These are phyloP conservation scores for Microcebus ravelobensis DNA, from an alignment of 2,113 vertebrate genomes.

Conservation along the genomic window DNA sequence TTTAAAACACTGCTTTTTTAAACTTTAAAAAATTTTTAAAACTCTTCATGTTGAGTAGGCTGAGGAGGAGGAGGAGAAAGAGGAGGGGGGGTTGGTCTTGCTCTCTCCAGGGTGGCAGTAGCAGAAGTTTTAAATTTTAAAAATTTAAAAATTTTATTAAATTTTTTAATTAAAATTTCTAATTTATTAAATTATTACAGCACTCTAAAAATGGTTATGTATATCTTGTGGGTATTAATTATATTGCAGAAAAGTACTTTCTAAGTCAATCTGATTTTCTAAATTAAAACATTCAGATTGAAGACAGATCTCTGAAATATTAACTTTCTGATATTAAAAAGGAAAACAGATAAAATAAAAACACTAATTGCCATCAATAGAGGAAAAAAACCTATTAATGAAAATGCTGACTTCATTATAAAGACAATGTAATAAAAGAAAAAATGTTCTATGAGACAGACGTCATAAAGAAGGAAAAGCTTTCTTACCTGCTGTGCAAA, in stretches of 20 bases:
- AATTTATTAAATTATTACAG: too few relatives aligned
- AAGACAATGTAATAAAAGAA: not conserved
- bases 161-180: too few relatives aligned
- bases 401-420: not conserved
- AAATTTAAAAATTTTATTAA: too few relatives aligned
- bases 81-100: too few relatives aligned
- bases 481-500: constrained; percentile 95
- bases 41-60: too few relatives aligned
- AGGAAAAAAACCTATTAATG: not conserved
- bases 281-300: not conserved
- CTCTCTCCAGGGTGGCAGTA: too few relatives aligned
- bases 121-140: too few relatives aligned
- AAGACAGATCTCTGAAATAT: not conserved
- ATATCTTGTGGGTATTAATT: not conserved
- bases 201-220: not conserved
- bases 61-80: too few relatives aligned
- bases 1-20: too few relatives aligned
- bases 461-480: not conserved
- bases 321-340: not conserved
- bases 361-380: not conserved
- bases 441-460: not conserved
- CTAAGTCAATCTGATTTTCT: not conserved
- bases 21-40: too few relatives aligned
- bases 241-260: not conserved
- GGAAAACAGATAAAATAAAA: not conserved